Base-by-base conservation (phyloP, 2,113 vertebrate genomes). In the Halcyon senegalensis region DNA sequence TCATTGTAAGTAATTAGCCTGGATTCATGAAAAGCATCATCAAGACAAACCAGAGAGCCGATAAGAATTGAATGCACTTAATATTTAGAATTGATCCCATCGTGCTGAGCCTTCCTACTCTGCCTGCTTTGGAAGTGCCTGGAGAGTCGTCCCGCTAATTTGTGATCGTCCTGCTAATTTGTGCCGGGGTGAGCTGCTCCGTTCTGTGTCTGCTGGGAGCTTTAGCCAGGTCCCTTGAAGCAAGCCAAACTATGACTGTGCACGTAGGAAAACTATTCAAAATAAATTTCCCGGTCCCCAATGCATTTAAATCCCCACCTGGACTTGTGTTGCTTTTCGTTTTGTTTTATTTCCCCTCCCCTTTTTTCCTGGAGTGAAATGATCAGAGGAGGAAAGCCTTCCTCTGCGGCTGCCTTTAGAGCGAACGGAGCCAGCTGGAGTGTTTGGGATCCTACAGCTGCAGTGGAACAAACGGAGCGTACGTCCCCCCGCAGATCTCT, bases 371-470 rank as follows among this genome's bases (percentile, higher is more conserved):
- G 95, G 84, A 97, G 90, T 75, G 92, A 89, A 82, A 94, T 90
- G 83, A 87, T 93, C 58, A 84, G 87, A 90, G 46, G 94, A 94
- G 86, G 96, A 86, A 94, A 96, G 95, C 79, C 94, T 91, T 73
- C 62, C 82, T 95, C 77, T 67, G 64, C 21, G 31, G 87, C 91
- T 97, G 87, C 90, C 96, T 95, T 96, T 83, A 51, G 85, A 96
- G 92, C 74, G 93, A 96, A 72, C 3, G 15, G 96, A 97, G 92
- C 90, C 93, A 97, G 90, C 94, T 97, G 95, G 97, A 94, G 91
- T 46, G 59, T 70, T 93, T 94, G 95, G 96, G 93, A 94, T 98
- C 77, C 88, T 92, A 94, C 97, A 97, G 95, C 97, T 98, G 69
- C 96, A 94, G 89, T 96, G 96, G 96, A 97, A 95, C 96, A 97